phyloP scores from a whole-genome alignment of 2,797 vertebrate species.

The Crypturellus tataupa region DNA sequence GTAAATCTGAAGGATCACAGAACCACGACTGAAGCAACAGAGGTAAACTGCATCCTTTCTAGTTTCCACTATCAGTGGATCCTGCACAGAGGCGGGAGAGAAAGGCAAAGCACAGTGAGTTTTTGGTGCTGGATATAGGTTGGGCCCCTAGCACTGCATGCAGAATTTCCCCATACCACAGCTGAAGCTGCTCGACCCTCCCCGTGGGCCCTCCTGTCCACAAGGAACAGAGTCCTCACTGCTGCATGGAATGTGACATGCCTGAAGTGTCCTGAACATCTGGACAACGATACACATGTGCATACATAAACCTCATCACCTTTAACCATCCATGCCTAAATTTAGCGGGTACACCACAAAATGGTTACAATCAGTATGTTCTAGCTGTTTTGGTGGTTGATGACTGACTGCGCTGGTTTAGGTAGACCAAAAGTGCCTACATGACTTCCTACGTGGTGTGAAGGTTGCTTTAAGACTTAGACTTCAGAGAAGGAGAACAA shows the following conservation, averaged over 20 bases:
- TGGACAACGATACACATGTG: background rate
- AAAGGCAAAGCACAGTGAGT: background rate
- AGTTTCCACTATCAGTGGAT: slow-evolving; percentile 15
- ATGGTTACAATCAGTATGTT: background rate
- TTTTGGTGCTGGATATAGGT: background rate
- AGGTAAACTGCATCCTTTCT: slow-evolving; percentile 38
- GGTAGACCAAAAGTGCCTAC: too few relatives aligned
- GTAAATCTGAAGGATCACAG: slow-evolving; percentile 27
- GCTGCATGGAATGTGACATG: accelerated
- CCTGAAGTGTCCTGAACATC: background rate
- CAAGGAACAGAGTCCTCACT: background rate
- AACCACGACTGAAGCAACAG: slow-evolving; percentile 50
- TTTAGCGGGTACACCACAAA: background rate
- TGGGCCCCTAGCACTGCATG: background rate
- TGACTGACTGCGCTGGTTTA: background rate
- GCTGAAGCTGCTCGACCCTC: background rate
- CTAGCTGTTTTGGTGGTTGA: background rate
- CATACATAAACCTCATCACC: background rate
- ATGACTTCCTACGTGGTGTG: background rate
- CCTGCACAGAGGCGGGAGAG: background rate
- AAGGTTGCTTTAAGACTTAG: background rate
- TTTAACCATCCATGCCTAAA: background rate
- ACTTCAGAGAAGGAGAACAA: background rate
- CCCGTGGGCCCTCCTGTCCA: background rate
- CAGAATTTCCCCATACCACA: accelerated